These are phyloP conservation scores for Phaethon lepturus DNA, from an alignment of 2,113 vertebrate species.

Conservation along the genomic window DNA sequence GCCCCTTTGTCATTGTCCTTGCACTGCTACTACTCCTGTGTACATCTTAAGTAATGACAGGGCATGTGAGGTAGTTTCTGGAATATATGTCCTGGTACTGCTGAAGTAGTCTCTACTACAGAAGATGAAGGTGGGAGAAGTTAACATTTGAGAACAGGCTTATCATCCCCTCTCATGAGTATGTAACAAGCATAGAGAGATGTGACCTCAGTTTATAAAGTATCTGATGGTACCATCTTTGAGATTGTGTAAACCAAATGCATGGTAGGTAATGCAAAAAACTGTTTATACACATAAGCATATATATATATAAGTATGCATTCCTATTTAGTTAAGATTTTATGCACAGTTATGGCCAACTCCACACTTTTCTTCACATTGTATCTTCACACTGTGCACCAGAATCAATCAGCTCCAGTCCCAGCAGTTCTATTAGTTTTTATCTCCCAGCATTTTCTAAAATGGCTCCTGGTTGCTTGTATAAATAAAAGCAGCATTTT, in stretches of 20 bases:
- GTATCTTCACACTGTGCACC: background rate
- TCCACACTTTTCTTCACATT: background rate
- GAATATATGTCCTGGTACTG: background rate
- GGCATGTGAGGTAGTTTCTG: background rate
- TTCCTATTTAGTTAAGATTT: background rate
- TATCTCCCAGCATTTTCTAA: constrained; percentile 30
- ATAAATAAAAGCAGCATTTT: constrained; percentile 47
- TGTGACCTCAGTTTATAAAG: background rate
- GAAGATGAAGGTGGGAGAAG: background rate
- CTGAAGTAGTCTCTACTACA: background rate
- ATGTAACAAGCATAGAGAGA: background rate
- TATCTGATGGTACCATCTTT: background rate
- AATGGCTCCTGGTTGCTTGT: background rate
- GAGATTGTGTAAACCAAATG: background rate
- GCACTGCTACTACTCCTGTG: background rate
- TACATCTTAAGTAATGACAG: background rate
- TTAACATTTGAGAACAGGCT: background rate
- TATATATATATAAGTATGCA: background rate
- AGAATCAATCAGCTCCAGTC: background rate
- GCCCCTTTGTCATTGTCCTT: background rate
- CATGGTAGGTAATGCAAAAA: background rate
- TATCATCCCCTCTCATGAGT: background rate
- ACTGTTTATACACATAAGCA: background rate
- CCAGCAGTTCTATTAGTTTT: constrained; percentile 10
- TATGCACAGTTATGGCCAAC: background rate